Evolutionary conservation across 2,888 invertebrate species (phyloP), one percentile per base, ranked within the genome.

Genomic region (Sicus ferrugineus): DNA sequence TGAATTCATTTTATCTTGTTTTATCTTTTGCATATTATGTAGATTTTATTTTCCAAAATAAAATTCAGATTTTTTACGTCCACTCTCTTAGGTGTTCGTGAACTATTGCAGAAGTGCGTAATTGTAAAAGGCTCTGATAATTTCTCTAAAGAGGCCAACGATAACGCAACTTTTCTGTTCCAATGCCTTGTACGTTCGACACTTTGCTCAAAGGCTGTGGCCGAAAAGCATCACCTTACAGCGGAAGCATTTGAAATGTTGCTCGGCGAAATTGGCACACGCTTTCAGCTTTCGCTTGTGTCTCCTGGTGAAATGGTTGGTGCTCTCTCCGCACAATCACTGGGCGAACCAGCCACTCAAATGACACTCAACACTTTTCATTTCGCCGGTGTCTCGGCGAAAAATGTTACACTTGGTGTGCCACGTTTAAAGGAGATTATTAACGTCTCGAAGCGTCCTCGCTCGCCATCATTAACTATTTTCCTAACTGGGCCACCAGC

Each of bases 321-420:
- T n/a, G 97, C 98, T 0, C 86, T 98, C 72, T 97, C 98, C 5
- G 77, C 77, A 1, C 76, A 76, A 65, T 77, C 77, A 3, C 69
- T 77, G 0, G 77, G 77, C 9, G 77, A 77, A 63, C 77, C 77
- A 14, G 77, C 77, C 9, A 77, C 77, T 0, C 76, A 77, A 70
- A 77, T 77, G 77, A 77, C 76, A 14, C 58, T 77, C 11, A 77
- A 77, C 21, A 77, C 77, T 0, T 77, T 77, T 30, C 77, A 77
- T 58, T 77, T 77, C 56, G 77, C 76, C 5, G 77, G 98, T 88
- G 98, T 98, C 78, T 98, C 97, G 0, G 97, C 97, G 67, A 98
- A 98, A 87, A 98, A 98, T 89, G 97, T 98, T 88, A 98, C 98
- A 1, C 90, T 98, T 61, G 98, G 98, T 89, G 98, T 98, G 75